Evolutionary conservation across 2,797 vertebrate genomes (phyloP), one percentile per base, ranked within the genome.

Genomic region (Microctenopoma stevenorrisi): DNA sequence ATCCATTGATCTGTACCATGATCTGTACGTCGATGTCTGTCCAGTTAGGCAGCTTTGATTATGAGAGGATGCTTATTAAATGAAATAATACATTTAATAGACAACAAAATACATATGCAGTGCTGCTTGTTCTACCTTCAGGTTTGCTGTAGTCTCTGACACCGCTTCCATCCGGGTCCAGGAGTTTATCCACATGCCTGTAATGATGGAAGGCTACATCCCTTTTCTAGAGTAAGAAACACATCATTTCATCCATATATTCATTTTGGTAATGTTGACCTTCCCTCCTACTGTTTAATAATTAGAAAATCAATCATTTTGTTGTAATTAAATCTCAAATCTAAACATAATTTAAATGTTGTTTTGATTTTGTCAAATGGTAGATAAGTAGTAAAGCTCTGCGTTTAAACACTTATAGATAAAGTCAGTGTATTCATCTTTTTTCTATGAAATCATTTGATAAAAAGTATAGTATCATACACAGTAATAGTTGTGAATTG

Each of bases 211-310:
- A 1, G 0, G 56, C 0, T 15, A n/a, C 14, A 49, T 68, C 56
- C 84, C 87, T 12, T 43, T 82, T 56, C 35, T 92, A 25, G 83
- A 92, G 91, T 92, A 85, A 92, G 91, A 72, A 15, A 49, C 14
- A 4, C 56, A 59, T 57, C 8, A 51, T 53, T 56, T 68, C 3
- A 12, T 72, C 5, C 26, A 2, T 25, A 13, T 3, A 1, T 64
- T 44, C 11, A 1, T 44, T 15, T 16, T 44, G 42, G 4, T 18
- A 10, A 18, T n/a, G n/a, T 46, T 46, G 44, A 2, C 14, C 3
- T 46, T 22, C 7, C 10, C 22, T 18, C 15, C 16, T 46, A 42
- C 11, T 33, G 5, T 33, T 6, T 33, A 33, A 33, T 33, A 33
- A 33, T 33, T 38, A 10, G 4, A 12, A 38, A 12, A 38, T 38